Conservation (phyloP, 30 jellyfish, hydroid and myxozoan genomes). For the Cassiopea andromeda region DNA sequence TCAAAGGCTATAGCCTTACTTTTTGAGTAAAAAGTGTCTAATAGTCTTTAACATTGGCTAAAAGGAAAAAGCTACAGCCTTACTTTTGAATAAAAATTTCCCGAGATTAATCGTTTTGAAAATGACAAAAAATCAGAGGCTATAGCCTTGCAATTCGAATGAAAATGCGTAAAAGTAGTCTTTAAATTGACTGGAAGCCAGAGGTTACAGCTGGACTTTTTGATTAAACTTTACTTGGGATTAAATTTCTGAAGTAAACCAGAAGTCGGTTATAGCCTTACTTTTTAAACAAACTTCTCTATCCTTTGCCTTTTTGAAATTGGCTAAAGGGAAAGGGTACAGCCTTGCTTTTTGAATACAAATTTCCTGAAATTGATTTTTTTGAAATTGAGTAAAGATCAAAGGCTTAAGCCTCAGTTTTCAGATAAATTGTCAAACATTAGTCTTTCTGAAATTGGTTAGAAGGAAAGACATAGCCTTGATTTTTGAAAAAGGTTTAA, state of each 20-base stretch:
- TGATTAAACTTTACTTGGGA: too few species aligned
- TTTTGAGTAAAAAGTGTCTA: background rate
- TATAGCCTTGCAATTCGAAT: too few species aligned
- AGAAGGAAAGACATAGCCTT: too few species aligned
- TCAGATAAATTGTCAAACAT: background rate
- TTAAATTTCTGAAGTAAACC: too few species aligned
- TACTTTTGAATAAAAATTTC: background rate
- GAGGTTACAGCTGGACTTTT: too few species aligned
- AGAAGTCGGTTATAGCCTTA: background rate
- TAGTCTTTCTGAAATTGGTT: background rate
- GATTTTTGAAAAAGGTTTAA: too few species aligned
- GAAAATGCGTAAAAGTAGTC: too few species aligned
- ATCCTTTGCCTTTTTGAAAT: background rate
- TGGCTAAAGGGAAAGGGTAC: background rate
- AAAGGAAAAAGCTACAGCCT: background rate
- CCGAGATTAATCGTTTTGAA: background rate
- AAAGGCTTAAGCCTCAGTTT: background rate
- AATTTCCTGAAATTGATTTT: background rate
- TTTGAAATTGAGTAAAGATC: background rate
- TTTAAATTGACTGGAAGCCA: too few species aligned
- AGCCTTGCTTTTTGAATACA: background rate
- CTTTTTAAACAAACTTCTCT: background rate
- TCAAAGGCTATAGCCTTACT: background rate
- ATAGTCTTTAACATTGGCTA: background rate
- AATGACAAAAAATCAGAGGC: background rate